phyloP scores from a whole-genome alignment of 2,113 vertebrate species.

The Sturnira hondurensis region DNA sequence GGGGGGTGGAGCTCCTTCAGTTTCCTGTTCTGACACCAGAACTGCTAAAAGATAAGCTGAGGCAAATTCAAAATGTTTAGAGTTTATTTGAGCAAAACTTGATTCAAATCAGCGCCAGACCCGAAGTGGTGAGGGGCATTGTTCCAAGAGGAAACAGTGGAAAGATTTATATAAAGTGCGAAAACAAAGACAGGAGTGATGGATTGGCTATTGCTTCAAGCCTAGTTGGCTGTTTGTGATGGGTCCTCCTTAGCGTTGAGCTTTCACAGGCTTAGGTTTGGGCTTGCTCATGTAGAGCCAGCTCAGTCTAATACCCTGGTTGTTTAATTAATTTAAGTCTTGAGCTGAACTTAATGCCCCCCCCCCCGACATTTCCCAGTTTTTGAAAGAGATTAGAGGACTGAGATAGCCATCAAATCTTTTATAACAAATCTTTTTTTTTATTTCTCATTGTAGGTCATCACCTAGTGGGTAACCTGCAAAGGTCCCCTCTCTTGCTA shows the following conservation, averaged over 20 bases:
- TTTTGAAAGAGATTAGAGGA: background rate
- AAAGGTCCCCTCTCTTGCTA: background rate
- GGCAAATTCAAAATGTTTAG: background rate
- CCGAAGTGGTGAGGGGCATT: background rate
- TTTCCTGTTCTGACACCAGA: background rate
- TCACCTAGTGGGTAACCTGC: background rate
- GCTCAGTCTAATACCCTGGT: background rate
- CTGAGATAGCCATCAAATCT: background rate
- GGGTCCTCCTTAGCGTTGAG: background rate
- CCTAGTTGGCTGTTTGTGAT: background rate
- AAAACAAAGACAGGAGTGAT: background rate
- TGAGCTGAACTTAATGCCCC: background rate
- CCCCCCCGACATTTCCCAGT: background rate
- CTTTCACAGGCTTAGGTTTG: background rate
- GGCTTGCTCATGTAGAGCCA: background rate
- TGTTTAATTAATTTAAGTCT: background rate
- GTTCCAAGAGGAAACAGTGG: accelerated
- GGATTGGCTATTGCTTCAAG: background rate
- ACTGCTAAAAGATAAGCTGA: background rate
- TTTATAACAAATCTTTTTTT: background rate
- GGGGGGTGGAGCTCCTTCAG: background rate
- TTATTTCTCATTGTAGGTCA: background rate
- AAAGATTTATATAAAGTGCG: too few species aligned
- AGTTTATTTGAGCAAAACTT: background rate
- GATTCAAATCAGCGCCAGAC: background rate